phyloP scores from a whole-genome alignment of 2,888 invertebrate species.

The Rotaria socialis region DNA sequence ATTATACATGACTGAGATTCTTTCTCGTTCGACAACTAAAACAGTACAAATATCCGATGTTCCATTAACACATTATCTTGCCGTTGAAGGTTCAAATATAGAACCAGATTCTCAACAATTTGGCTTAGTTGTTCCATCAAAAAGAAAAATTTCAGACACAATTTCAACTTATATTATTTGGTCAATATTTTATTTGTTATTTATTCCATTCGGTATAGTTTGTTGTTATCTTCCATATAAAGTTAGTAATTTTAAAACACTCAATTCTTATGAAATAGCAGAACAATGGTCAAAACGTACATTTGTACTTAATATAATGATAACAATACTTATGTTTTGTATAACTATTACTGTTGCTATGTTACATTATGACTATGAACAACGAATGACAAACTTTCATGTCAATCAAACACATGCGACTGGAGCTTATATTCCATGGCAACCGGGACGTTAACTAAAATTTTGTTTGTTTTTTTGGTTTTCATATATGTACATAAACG shows the following conservation, averaged over 20 bases:
- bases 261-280: background rate
- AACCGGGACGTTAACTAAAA: conserved; percentile 6
- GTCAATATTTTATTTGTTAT: background rate
- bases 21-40: background rate
- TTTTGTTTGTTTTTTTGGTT: background rate
- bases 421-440: background rate
- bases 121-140: background rate
- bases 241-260: background rate
- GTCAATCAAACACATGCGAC: background rate
- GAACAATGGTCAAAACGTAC: background rate
- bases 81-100: background rate
- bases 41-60: background rate
- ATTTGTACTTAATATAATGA: background rate
- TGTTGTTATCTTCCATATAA: conserved; percentile 23
- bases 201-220: background rate
- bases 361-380: background rate
- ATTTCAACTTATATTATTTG: background rate
- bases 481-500: background rate
- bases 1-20: background rate
- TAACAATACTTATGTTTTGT: background rate
- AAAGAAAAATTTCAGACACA: background rate
- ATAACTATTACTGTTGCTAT: background rate
- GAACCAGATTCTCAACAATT: background rate
- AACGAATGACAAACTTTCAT: background rate
- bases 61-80: background rate